Conservation (phyloP, 1,140 invertebrate genomes). For the Drosophila dunni region DNA sequence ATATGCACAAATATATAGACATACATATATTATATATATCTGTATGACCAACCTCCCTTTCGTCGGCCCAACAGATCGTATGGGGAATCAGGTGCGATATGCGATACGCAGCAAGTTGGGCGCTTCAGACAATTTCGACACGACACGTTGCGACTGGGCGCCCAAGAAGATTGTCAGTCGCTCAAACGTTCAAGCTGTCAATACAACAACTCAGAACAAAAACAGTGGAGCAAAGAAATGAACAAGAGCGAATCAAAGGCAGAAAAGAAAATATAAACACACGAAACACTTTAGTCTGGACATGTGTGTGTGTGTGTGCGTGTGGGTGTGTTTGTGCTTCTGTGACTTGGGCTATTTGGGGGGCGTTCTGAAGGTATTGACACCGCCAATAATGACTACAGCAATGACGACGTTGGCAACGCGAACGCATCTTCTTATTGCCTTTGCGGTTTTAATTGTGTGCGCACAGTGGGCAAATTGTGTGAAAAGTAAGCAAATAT, state of each 20-base stretch:
- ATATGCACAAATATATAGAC: too few relatives aligned
- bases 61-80: too few relatives aligned
- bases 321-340: background rate
- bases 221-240: constrained; percentile 5
- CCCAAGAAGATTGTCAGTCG: constrained; percentile 70
- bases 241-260: constrained; percentile 13
- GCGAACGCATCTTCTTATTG: constrained; percentile 53
- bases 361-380: constrained; percentile 63
- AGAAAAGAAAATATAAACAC: constrained; percentile 10
- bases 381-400: constrained; percentile 47
- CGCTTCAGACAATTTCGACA: constrained; percentile 75
- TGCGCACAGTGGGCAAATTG: constrained; percentile 43
- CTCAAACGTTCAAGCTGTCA: constrained; percentile 20
- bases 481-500: background rate
- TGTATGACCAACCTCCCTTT: too few relatives aligned
- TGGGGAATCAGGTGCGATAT: constrained; percentile 76
- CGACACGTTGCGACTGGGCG: constrained; percentile 75
- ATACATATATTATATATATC: too few relatives aligned
- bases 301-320: background rate
- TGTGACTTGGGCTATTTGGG: constrained; percentile 43
- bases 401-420: constrained; percentile 39
- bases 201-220: background rate
- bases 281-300: constrained; percentile 48
- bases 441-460: constrained; percentile 60
- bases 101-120: constrained; percentile 71